Percentiles rank a stretch among this genome's conserved stretches.
phyloP scores from a whole-genome alignment of 2,113 vertebrate species.

The Dolichotis patagonum region DNA sequence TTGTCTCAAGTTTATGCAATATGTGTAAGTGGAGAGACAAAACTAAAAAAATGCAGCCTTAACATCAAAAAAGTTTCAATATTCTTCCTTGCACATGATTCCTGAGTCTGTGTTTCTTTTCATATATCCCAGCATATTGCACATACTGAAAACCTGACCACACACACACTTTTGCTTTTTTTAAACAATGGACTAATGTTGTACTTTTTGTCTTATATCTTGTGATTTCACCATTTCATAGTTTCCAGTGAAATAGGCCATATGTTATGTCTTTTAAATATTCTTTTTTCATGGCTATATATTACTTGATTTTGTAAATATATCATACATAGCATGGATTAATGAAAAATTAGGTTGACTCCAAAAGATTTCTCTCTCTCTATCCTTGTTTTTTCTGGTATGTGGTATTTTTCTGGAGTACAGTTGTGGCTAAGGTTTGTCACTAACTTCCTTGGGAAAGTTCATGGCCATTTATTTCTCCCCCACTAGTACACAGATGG shows the following conservation, averaged over 20 bases:
- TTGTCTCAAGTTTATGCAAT: neutral
- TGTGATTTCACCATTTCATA: neutral
- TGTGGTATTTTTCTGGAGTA: neutral
- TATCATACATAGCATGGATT: neutral
- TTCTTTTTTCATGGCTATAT: neutral
- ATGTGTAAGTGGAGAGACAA: neutral
- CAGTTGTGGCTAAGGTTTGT: neutral
- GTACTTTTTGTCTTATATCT: neutral
- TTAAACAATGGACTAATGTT: neutral
- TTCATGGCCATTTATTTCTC: neutral
- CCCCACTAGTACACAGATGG: neutral
- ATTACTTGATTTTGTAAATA: neutral
- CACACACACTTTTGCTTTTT: neutral
- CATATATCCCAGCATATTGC: neutral
- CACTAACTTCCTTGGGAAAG: neutral
- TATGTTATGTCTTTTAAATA: slow-evolving; percentile 4
- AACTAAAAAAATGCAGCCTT: neutral
- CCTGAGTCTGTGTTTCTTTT: neutral
- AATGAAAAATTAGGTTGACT: neutral
- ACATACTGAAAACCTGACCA: neutral
- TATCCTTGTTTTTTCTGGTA: neutral
- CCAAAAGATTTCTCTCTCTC: neutral
- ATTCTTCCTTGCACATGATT: neutral
- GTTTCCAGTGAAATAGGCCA: neutral
- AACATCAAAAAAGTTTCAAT: neutral